Percentiles rank a stretch among this genome's conserved stretches.
Evolutionary conservation across 2,797 vertebrate genomes (phyloP).

Genomic region (Sardinella longiceps): DNA sequence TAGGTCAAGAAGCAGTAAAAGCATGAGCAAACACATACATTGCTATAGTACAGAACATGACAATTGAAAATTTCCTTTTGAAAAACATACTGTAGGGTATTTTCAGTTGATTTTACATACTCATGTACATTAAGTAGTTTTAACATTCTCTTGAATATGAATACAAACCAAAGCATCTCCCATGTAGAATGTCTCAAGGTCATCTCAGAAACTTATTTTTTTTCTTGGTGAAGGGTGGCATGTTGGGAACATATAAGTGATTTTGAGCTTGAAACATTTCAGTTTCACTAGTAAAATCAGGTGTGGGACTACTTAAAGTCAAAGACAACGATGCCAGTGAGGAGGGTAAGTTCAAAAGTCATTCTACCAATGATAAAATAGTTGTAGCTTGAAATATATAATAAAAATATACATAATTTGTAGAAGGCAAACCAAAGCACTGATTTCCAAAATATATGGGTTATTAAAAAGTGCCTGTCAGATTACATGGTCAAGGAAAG

Average conservation of each 20-base stretch:
- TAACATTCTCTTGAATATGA: conserved; percentile 23
- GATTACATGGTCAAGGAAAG: neutral
- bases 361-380: neutral
- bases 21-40: conserved; percentile 62
- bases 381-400: conserved; percentile 6
- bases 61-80: conserved; percentile 55
- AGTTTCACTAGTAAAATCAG: neutral
- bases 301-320: neutral
- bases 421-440: conserved; percentile 22
- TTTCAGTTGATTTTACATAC: conserved; percentile 14
- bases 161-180: conserved; percentile 16
- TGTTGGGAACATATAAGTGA: neutral
- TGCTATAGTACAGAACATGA: conserved; percentile 58
- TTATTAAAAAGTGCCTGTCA: conserved; percentile 7
- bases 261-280: neutral
- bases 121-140: conserved; percentile 14
- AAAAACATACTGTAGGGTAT: conserved; percentile 40
- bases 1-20: conserved; percentile 68
- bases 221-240: neutral
- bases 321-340: neutral
- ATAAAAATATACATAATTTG: neutral
- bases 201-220: neutral
- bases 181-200: conserved; percentile 14
- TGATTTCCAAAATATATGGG: neutral
- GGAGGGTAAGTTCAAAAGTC: neutral